Conservation (phyloP, 2,888 invertebrate species). For the Ashinkailepas kermadecensis region DNA sequence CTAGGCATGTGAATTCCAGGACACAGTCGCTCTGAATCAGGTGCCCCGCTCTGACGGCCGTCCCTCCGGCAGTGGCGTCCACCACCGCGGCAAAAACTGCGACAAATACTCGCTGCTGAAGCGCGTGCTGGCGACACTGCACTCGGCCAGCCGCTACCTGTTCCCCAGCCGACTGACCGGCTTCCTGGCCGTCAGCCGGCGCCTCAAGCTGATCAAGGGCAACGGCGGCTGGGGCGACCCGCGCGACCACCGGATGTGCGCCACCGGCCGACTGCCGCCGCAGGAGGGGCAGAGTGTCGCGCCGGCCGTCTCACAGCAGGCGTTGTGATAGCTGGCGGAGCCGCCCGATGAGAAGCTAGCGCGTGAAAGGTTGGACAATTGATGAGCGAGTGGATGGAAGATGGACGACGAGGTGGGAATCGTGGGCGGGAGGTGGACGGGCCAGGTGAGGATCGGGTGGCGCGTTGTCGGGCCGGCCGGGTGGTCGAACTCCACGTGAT, state of each 20-base stretch:
- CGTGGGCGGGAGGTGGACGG: too few species aligned
- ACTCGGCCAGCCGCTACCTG: constrained; percentile 42
- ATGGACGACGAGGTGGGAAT: too few species aligned
- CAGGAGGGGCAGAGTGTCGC: too few species aligned
- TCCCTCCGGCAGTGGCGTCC: constrained; percentile 67
- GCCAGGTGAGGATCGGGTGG: too few species aligned
- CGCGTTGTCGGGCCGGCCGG: too few species aligned
- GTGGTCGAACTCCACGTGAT: too few species aligned
- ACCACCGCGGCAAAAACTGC: constrained; percentile 88
- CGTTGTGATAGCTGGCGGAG: not conserved
- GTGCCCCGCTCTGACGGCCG: not conserved
- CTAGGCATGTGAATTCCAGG: not conserved
- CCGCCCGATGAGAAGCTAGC: too few species aligned
- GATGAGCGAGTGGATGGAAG: too few species aligned
- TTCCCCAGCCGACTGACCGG: constrained; percentile 49
- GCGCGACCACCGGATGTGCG: constrained; percentile 74
- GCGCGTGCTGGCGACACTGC: constrained; percentile 41
- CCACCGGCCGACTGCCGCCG: not conserved
- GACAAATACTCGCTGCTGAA: constrained; percentile 60
- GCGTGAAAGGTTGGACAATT: too few species aligned
- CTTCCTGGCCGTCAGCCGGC: constrained; percentile 52
- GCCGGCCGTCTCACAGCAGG: not conserved
- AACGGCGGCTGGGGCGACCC: constrained; percentile 98
- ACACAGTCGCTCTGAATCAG: not conserved
- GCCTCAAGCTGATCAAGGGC: constrained; percentile 61